A percentile compares a stretch with the other conserved stretches of the same genome.
These are phyloP conservation scores for Folsomia candida DNA, from an alignment of 2,888 invertebrate species.

Conservation along the genomic window DNA sequence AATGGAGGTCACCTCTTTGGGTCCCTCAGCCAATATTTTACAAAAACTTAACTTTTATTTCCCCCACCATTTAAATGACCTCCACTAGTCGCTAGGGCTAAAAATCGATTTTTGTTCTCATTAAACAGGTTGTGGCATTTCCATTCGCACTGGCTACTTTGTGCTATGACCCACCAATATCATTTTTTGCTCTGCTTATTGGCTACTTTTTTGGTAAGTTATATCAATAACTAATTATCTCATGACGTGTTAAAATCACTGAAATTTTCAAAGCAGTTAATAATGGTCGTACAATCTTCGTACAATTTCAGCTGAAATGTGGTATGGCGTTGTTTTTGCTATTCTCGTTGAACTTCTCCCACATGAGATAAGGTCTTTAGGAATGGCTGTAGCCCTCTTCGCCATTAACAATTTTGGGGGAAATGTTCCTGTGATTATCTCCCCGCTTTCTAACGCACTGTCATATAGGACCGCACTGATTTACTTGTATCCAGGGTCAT, in stretches of 20 bases:
- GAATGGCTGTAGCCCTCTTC: constrained; percentile 81
- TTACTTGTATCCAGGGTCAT: constrained; percentile 85
- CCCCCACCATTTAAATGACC: too few relatives aligned
- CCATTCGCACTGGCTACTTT: neutral
- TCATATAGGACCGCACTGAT: constrained; percentile 80
- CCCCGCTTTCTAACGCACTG: constrained; percentile 76
- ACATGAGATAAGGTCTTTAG: constrained; percentile 74
- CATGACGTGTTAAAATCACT: too few relatives aligned
- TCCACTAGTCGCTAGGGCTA: too few relatives aligned
- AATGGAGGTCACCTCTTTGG: too few relatives aligned
- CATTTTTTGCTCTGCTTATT: neutral
- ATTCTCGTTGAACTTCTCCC: constrained; percentile 87
- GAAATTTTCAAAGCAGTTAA: too few relatives aligned
- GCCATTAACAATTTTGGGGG: constrained; percentile 92
- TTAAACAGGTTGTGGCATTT: neutral
- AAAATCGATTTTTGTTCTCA: neutral
- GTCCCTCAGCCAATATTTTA: neutral
- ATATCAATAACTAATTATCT: too few relatives aligned
- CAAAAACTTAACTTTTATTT: neutral
- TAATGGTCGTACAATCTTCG: too few relatives aligned
- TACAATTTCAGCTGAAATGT: constrained; percentile 74
- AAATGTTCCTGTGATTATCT: constrained; percentile 81
- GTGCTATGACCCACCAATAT: neutral
- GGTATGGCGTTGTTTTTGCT: constrained; percentile 89
- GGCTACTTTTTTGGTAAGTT: constrained; percentile 4